Percentiles rank a stretch among this genome's conserved stretches.
These are phyloP conservation scores for Zoanthus sansibaricus DNA, from an alignment of 92 coral and sea anemone species.

Conservation along the genomic window DNA sequence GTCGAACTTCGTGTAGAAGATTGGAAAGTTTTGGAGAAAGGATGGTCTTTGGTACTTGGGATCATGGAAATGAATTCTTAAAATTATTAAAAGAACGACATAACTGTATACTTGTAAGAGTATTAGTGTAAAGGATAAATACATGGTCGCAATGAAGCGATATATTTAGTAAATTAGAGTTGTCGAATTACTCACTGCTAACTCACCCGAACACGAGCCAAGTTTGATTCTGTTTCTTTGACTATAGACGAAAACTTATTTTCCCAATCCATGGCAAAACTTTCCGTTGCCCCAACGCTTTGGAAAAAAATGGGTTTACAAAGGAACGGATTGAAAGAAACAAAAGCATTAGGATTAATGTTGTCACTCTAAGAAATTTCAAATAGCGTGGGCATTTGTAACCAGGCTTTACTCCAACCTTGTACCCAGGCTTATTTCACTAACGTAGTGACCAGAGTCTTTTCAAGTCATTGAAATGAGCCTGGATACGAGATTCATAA, in stretches of 20 bases:
- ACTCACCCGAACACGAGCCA: conserved; percentile 87
- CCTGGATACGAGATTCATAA: too few species aligned
- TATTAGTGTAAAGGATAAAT: background rate
- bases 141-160: background rate
- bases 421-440: too few species aligned
- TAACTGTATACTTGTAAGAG: too few species aligned
- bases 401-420: conserved; percentile 20
- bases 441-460: too few species aligned
- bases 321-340: background rate
- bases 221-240: conserved; percentile 88
- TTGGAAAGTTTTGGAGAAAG: too few species aligned
- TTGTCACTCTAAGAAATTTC: conserved; percentile 8
- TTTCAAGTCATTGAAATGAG: too few species aligned
- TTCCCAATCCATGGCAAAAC: conserved; percentile 88
- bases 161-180: background rate
- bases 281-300: conserved; percentile 7
- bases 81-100: too few species aligned
- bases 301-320: background rate
- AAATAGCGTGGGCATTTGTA: conserved; percentile 41
- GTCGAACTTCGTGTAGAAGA: too few species aligned
- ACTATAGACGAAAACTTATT: conserved; percentile 91
- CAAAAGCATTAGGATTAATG: conserved; percentile 21
- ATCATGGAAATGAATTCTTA: too few species aligned
- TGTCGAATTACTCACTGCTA: background rate
- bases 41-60: too few species aligned